phyloP scores from a whole-genome alignment of 1,140 invertebrate species.

The Drosophila watanabei region DNA sequence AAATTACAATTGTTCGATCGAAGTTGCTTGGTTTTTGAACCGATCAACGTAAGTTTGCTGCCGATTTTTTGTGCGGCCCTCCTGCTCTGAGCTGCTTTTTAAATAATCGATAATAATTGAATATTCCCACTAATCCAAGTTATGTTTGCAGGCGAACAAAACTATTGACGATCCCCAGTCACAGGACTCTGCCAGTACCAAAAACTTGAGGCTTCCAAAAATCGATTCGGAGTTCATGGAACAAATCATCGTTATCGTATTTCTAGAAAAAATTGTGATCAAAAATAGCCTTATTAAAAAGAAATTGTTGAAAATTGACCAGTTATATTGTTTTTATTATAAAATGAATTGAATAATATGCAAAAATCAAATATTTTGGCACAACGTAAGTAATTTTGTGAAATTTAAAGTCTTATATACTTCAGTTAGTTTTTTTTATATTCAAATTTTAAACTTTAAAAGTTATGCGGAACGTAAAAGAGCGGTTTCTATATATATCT shows the following conservation, averaged over 20 bases:
- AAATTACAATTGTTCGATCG: constrained; percentile 24
- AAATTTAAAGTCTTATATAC: background rate
- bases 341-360: too few species aligned
- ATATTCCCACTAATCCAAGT: constrained; percentile 29
- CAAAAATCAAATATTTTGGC: background rate
- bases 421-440: background rate
- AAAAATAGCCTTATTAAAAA: constrained; percentile 15
- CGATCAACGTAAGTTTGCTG: constrained; percentile 22
- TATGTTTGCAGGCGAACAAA: constrained; percentile 43
- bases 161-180: constrained; percentile 8
- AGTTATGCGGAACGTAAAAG: too few species aligned
- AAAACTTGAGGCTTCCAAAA: background rate
- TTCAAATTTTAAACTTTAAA: too few species aligned
- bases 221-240: background rate
- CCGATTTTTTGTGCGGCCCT: constrained; percentile 23
- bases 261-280: constrained; percentile 1
- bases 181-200: background rate
- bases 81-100: constrained; percentile 17
- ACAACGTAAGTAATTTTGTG: background rate
- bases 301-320: background rate
- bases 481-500: too few species aligned
- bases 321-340: background rate
- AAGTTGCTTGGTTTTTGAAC: constrained; percentile 40
- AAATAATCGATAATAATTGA: background rate
- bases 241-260: constrained; percentile 2